These are phyloP conservation scores for Toxotes lorentzi DNA, from an alignment of 2,797 vertebrate genomes.

Conservation along the genomic window DNA sequence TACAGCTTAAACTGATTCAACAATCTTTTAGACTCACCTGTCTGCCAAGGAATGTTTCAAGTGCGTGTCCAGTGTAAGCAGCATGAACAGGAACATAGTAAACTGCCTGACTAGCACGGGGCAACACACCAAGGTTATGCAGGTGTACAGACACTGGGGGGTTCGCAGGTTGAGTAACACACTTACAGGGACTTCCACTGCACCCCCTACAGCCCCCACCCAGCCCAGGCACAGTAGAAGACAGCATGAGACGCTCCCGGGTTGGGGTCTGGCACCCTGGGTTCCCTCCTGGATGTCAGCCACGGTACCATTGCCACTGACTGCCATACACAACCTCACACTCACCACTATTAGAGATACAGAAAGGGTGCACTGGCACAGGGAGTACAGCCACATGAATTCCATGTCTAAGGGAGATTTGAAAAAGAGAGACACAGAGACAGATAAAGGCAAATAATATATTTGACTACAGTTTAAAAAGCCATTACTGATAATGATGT, in stretches of 20 bases:
- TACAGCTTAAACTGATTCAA: background rate
- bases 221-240: constrained; percentile 84
- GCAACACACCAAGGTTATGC: constrained; percentile 85
- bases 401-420: constrained; percentile 73
- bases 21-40: constrained; percentile 73
- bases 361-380: constrained; percentile 78
- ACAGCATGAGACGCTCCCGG: constrained; percentile 74
- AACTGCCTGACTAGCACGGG: constrained; percentile 87
- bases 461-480: constrained; percentile 27
- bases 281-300: constrained; percentile 16
- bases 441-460: constrained; percentile 11
- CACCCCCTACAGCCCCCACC: constrained; percentile 82
- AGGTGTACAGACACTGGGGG: constrained; percentile 86
- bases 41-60: constrained; percentile 78
- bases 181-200: constrained; percentile 77
- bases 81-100: constrained; percentile 85
- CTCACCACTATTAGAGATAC: constrained; percentile 74
- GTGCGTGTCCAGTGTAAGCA: constrained; percentile 84
- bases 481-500: constrained; percentile 11
- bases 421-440: constrained; percentile 10
- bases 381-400: constrained; percentile 75
- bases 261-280: constrained; percentile 1
- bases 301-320: constrained; percentile 24
- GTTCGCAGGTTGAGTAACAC: constrained; percentile 84
- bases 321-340: constrained; percentile 76